Conservation (phyloP, 2,888 invertebrate genomes). For the Mythimna impura region DNA sequence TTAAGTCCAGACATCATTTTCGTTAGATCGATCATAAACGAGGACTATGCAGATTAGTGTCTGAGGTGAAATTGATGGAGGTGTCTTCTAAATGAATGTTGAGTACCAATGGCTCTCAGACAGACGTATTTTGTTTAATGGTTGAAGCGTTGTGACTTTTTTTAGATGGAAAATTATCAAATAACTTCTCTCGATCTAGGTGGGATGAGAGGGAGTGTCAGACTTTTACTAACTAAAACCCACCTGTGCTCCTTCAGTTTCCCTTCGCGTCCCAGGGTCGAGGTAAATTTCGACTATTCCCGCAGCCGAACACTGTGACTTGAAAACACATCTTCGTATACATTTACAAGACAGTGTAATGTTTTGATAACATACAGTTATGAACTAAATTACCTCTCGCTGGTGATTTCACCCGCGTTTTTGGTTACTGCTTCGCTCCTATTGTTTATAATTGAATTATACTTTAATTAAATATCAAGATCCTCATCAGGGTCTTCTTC, state of each 20-base stretch:
- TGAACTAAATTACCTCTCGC: not conserved
- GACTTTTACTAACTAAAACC: too few relatives aligned
- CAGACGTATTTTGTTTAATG: not conserved
- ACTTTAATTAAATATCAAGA: slow-evolving; percentile 90
- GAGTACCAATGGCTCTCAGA: not conserved
- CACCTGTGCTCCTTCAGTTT: too few relatives aligned
- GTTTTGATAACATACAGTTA: not conserved
- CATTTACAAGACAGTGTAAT: too few relatives aligned
- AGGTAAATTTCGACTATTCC: too few relatives aligned
- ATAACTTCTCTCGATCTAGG: too few relatives aligned
- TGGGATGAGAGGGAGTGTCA: too few relatives aligned
- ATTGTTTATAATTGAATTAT: not conserved
- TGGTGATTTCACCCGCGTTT: too few relatives aligned
- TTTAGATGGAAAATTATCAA: too few relatives aligned
- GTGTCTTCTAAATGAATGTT: not conserved
- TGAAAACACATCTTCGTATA: too few relatives aligned
- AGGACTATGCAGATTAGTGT: not conserved
- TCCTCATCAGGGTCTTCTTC: slow-evolving; percentile 97
- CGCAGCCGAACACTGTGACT: too few relatives aligned
- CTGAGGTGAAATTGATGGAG: not conserved
- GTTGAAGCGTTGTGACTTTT: not conserved
- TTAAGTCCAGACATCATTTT: not conserved
- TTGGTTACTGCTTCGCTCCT: too few relatives aligned
- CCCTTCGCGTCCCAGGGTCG: too few relatives aligned
- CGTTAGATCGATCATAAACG: not conserved